Percentiles rank a stretch among this genome's conserved stretches.
These are phyloP conservation scores for Malacosoma neustria DNA, from an alignment of 2,888 invertebrate genomes.

Conservation along the genomic window DNA sequence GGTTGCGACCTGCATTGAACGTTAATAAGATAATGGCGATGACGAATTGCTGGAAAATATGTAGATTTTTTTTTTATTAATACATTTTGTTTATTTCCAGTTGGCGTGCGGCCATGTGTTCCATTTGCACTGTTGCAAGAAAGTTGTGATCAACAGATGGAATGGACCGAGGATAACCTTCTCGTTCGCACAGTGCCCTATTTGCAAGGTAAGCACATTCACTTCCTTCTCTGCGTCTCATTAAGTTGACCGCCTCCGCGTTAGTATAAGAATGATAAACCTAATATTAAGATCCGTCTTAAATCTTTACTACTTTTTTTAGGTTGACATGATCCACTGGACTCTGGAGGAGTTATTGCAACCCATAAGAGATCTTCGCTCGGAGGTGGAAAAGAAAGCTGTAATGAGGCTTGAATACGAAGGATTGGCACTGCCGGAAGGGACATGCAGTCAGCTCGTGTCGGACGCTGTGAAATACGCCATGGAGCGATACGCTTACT, in stretches of 20 bases:
- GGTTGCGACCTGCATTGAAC: too few relatives aligned
- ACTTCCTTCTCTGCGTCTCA: too few relatives aligned
- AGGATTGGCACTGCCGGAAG: constrained; percentile 84
- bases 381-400: constrained; percentile 95
- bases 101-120: constrained; percentile 96
- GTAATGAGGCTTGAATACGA: constrained; percentile 97
- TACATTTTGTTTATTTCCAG: constrained; percentile 44
- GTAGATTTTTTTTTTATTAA: too few relatives aligned
- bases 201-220: constrained; percentile 85
- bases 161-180: constrained; percentile 97
- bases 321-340: constrained; percentile 89
- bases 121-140: constrained; percentile 92
- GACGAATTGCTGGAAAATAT: too few relatives aligned
- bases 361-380: constrained; percentile 87
- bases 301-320: constrained; percentile 4
- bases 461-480: constrained; percentile 92
- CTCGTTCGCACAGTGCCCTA: constrained; percentile 95
- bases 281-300: constrained; percentile 2
- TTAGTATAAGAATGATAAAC: too few relatives aligned
- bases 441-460: constrained; percentile 79
- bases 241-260: too few relatives aligned
- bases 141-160: constrained; percentile 91
- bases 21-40: too few relatives aligned
- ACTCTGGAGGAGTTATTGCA: constrained; percentile 84
- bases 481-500: constrained; percentile 98